phyloP scores from a whole-genome alignment of 2,113 vertebrate genomes.

The Centropus bengalensis region DNA sequence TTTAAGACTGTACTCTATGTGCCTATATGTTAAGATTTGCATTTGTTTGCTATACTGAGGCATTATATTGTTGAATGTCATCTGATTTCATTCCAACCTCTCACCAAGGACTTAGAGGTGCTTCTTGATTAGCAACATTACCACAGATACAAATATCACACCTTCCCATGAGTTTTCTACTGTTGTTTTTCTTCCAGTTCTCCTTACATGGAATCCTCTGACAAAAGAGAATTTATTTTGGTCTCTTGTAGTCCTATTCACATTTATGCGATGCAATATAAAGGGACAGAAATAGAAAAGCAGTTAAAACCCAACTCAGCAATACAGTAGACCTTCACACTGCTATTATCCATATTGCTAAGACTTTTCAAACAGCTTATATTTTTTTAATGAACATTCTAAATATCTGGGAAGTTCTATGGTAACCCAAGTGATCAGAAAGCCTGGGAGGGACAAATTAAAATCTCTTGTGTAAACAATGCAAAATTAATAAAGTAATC shows the following conservation, averaged over 20 bases:
- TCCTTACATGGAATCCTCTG: not conserved
- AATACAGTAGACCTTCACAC: not conserved
- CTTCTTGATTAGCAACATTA: not conserved
- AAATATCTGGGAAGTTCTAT: constrained; percentile 20
- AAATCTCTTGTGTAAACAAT: not conserved
- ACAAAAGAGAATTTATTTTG: not conserved
- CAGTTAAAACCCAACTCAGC: constrained; percentile 3
- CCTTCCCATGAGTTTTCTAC: not conserved
- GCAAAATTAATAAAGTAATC: not conserved
- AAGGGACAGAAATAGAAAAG: not conserved
- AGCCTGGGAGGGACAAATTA: not conserved
- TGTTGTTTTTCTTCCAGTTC: not conserved
- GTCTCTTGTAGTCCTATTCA: not conserved
- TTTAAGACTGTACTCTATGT: not conserved
- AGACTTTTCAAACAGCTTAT: constrained; percentile 10
- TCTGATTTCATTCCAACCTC: not conserved
- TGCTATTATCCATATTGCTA: not conserved
- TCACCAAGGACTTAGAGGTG: not conserved
- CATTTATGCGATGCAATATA: not conserved
- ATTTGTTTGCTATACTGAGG: not conserved
- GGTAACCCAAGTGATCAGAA: not conserved
- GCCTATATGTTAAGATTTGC: not conserved
- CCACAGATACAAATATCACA: not conserved
- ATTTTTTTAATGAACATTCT: constrained; percentile 31
- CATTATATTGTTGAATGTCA: not conserved